A percentile compares a stretch with the other conserved stretches of the same genome.
Conservation (phyloP, 2,113 vertebrate species). For the Cairina moschata region DNA sequence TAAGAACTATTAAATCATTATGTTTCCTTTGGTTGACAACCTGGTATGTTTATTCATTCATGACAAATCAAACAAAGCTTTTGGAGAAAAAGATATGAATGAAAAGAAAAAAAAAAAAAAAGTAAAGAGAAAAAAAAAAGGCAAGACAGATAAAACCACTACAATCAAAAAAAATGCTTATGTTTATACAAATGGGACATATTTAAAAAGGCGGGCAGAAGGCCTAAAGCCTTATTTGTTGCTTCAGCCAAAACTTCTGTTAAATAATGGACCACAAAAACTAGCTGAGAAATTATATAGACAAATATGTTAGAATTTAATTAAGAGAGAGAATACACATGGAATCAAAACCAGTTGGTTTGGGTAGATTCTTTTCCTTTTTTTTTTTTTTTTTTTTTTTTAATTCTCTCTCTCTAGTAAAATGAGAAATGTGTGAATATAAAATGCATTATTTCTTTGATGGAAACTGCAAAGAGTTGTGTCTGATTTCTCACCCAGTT, state of each 20-base stretch:
- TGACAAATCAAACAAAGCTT: conserved; percentile 1
- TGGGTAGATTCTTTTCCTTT: not conserved
- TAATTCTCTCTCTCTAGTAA: not conserved
- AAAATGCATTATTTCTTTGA: not conserved
- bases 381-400: not conserved
- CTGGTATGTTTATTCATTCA: not conserved
- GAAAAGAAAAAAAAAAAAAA: not conserved
- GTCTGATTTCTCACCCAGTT: not conserved
- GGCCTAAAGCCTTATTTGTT: not conserved
- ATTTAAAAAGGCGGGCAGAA: not conserved
- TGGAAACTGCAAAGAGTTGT: not conserved
- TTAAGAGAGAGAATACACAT: not conserved
- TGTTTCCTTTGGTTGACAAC: not conserved
- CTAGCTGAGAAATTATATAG: not conserved
- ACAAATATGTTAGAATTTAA: not conserved
- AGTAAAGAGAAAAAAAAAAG: not conserved
- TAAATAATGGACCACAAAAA: not conserved
- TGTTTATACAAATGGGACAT: not conserved
- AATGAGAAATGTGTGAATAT: not conserved
- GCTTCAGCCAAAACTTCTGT: not conserved
- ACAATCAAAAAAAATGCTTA: not conserved
- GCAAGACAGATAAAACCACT: not conserved
- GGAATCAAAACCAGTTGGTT: not conserved
- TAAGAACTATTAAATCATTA: not conserved
- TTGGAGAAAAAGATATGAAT: not conserved